A percentile compares a stretch with the other conserved stretches of the same genome.
These are phyloP conservation scores for Cydia strobilella DNA, from an alignment of 1,140 invertebrate genomes.

Conservation along the genomic window DNA sequence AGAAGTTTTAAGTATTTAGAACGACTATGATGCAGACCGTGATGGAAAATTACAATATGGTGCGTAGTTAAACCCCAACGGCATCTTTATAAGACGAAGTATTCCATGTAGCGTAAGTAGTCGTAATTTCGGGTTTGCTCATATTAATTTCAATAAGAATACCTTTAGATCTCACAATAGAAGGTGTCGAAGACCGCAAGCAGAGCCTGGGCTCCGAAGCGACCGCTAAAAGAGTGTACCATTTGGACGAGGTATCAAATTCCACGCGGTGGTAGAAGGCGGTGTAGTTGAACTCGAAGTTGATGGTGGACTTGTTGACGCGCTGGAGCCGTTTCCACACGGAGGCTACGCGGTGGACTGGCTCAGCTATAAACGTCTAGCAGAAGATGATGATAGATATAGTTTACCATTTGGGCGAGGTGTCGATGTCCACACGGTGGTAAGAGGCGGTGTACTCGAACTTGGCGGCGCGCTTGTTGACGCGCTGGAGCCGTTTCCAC, in stretches of 20 bases:
- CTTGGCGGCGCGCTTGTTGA: slow-evolving; percentile 95
- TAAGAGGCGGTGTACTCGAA: slow-evolving; percentile 98
- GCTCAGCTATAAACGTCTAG: slow-evolving; percentile 6
- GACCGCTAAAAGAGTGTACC: slow-evolving; percentile 88
- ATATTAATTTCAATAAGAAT: too few species aligned
- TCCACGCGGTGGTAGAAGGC: slow-evolving; percentile 96
- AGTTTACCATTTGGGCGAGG: slow-evolving; percentile 94
- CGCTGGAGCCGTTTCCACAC: slow-evolving; percentile 98
- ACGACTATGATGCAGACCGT: too few species aligned
- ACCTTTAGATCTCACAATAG: too few species aligned
- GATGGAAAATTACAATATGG: too few species aligned
- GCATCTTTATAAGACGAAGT: too few species aligned
- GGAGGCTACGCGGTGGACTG: slow-evolving; percentile 84
- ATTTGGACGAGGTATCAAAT: slow-evolving; percentile 96
- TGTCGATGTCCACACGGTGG: slow-evolving; percentile 94
- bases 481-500: slow-evolving; percentile 95
- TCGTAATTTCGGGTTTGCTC: too few species aligned
- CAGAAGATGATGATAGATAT: slow-evolving; percentile 59
- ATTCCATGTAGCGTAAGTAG: too few species aligned
- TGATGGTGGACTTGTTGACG: slow-evolving; percentile 97
- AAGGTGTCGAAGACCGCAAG: slow-evolving; percentile 94
- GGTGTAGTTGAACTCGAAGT: slow-evolving; percentile 98
- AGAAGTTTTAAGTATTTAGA: too few species aligned
- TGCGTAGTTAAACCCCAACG: too few species aligned
- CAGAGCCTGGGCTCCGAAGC: slow-evolving; percentile 97